phyloP scores from a whole-genome alignment of 2,888 invertebrate genomes.

The Steinernema hermaphroditum region DNA sequence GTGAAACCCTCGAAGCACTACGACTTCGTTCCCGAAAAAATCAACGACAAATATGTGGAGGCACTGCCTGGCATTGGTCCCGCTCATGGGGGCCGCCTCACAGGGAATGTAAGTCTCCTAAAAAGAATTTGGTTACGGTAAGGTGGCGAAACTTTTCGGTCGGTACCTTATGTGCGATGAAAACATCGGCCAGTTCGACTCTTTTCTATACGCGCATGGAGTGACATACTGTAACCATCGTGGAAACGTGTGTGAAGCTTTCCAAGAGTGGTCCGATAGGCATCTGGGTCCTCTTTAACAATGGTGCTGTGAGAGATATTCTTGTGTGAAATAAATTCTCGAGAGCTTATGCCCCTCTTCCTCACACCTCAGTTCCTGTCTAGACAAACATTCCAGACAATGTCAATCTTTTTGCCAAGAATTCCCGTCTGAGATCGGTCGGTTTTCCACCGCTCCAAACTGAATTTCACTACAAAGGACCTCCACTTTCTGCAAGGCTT shows the following conservation, averaged over 20 bases:
- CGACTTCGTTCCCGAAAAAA: neutral
- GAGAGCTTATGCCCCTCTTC: no score
- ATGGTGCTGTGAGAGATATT: no score
- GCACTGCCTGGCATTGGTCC: neutral
- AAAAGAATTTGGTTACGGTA: neutral
- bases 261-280: neutral
- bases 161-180: neutral
- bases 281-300: neutral
- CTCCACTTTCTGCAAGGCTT: no score
- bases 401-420: no score
- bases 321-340: no score
- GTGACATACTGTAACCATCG: neutral
- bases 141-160: neutral
- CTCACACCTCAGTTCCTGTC: no score
- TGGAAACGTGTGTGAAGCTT: neutral
- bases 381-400: no score
- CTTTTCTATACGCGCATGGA: neutral
- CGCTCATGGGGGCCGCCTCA: neutral
- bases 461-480: no score
- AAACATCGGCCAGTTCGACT: neutral
- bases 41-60: neutral
- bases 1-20: neutral
- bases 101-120: neutral
- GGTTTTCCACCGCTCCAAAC: no score
- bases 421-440: no score